phyloP scores from a whole-genome alignment of 2,888 invertebrate species.

The Asteroscopus sphinx region DNA sequence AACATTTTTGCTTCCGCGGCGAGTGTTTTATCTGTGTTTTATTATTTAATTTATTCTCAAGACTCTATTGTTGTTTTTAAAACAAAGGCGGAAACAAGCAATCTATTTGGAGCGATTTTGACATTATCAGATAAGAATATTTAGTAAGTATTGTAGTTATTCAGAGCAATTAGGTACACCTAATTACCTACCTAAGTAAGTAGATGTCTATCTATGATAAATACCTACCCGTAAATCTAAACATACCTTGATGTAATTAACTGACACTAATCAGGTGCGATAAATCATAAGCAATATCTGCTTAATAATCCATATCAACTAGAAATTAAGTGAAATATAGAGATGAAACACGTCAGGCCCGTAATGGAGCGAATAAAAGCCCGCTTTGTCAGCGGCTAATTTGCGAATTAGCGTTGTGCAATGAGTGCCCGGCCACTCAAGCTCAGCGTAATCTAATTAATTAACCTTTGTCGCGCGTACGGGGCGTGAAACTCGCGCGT shows the following conservation, averaged over 20 bases:
- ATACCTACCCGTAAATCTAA: too few species aligned
- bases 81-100: slow-evolving; percentile 67
- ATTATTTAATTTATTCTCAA: slow-evolving; percentile 73
- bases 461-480: slow-evolving; percentile 77
- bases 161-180: slow-evolving; percentile 3
- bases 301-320: slow-evolving; percentile 64
- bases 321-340: slow-evolving; percentile 75
- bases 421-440: slow-evolving; percentile 80
- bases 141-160: slow-evolving; percentile 12
- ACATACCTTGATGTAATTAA: slow-evolving; percentile 8
- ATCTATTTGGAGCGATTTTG: slow-evolving; percentile 51
- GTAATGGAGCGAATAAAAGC: slow-evolving; percentile 75
- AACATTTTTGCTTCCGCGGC: slow-evolving; percentile 79
- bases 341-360: slow-evolving; percentile 68
- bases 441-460: slow-evolving; percentile 82
- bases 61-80: slow-evolving; percentile 66
- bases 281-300: slow-evolving; percentile 32
- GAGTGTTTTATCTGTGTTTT: slow-evolving; percentile 69
- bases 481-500: slow-evolving; percentile 60
- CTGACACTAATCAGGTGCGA: slow-evolving; percentile 17
- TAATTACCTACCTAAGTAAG: slow-evolving; percentile 5
- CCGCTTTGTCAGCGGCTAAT: slow-evolving; percentile 81
- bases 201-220: neutral
- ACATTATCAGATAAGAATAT: slow-evolving; percentile 38
- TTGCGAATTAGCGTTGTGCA: slow-evolving; percentile 82